phyloP scores from a whole-genome alignment of 2,888 invertebrate genomes.

The Amblyteles armatorius region DNA sequence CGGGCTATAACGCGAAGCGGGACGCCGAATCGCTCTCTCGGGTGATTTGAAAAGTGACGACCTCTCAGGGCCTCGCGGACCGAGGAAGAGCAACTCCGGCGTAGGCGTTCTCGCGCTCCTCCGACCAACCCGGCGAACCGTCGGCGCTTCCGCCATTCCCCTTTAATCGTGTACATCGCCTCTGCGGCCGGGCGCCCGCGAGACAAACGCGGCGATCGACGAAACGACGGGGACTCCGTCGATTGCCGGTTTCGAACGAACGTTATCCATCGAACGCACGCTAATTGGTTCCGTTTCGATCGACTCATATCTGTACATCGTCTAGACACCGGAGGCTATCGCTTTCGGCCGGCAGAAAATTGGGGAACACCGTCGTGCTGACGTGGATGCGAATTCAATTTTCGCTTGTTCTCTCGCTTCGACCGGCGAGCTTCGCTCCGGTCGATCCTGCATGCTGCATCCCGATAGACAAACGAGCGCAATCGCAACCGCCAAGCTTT shows the following conservation, averaged over 20 bases:
- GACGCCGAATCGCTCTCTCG: constrained; percentile 62
- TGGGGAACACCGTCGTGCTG: too few species aligned
- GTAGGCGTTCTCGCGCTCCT: not conserved
- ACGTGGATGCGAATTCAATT: not conserved
- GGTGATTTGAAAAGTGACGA: constrained; percentile 71
- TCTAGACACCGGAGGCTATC: constrained; percentile 40
- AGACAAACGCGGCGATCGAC: constrained; percentile 23
- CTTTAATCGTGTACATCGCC: constrained; percentile 59
- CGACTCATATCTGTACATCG: constrained; percentile 57
- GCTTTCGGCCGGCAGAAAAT: too few species aligned
- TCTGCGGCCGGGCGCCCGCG: constrained; percentile 15
- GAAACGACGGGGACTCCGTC: constrained; percentile 48
- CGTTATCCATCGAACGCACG: constrained; percentile 60
- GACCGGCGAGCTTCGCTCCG: too few species aligned
- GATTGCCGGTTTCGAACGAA: constrained; percentile 63
- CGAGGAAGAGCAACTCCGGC: not conserved
- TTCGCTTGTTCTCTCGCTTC: not conserved
- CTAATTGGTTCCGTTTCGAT: constrained; percentile 66
- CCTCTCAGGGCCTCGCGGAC: constrained; percentile 58
- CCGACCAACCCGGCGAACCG: not conserved
- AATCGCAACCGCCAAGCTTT: too few species aligned
- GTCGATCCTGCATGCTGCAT: too few species aligned
- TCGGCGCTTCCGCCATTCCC: constrained; percentile 32
- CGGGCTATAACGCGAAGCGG: not conserved
- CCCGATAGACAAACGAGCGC: too few species aligned